Percentiles rank a stretch among this genome's conserved stretches.
Conservation (phyloP, 2,888 invertebrate genomes). For the Cecidostiba fungosa region DNA sequence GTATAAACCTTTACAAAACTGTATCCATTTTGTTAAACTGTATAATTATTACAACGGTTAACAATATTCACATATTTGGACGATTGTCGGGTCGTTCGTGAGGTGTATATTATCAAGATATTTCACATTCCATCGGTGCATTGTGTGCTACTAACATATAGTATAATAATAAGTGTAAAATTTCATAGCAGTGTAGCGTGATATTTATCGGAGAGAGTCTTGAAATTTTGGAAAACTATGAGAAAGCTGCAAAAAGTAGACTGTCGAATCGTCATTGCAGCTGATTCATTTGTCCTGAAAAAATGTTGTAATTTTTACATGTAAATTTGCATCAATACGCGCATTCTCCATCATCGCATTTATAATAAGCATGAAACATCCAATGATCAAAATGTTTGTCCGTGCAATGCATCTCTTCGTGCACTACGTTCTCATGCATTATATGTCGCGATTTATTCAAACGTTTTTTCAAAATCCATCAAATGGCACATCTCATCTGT, state of each 20-base stretch:
- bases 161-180: not conserved
- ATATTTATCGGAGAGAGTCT: not conserved
- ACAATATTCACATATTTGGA: constrained; percentile 45
- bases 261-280: constrained; percentile 8
- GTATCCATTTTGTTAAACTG: constrained; percentile 20
- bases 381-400: not conserved
- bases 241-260: not conserved
- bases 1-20: constrained; percentile 34
- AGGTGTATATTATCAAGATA: not conserved
- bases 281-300: constrained; percentile 23
- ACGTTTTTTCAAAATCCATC: not conserved
- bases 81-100: constrained; percentile 37
- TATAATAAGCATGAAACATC: not conserved
- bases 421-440: not conserved
- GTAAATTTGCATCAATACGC: not conserved
- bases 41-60: constrained; percentile 33
- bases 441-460: not conserved
- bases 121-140: not conserved
- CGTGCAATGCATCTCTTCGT: no score
- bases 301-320: not conserved
- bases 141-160: not conserved
- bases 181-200: not conserved
- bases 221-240: not conserved
- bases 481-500: constrained; percentile 1
- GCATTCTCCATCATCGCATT: no score